Base-by-base conservation (phyloP, 2,888 invertebrate genomes). In the Brenthis ino region DNA sequence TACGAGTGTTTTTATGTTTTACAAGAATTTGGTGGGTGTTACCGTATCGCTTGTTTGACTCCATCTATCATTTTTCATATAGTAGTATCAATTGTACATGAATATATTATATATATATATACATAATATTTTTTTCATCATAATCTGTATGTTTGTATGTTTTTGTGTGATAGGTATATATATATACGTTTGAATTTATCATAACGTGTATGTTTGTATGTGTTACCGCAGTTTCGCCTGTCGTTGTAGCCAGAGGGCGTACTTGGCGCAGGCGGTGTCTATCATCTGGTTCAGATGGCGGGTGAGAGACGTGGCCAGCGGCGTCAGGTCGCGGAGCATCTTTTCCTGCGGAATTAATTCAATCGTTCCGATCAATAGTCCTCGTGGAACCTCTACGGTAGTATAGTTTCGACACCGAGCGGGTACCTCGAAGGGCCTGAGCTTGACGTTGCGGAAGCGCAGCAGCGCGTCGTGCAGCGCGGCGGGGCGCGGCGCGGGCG, bases 401-500 rank as follows among this genome's bases (percentile, higher is more conserved):
- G 14, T 20, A 20, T 1, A 20, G 20, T 20, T 20, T 20, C 20
- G 20, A 20, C 20, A 1, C 1, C 20, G n/a, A n/a, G n/a, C n/a
- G n/a, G n/a, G n/a, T 80, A 96, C 97, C 94, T 97, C 97, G 82
- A 97, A 97, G 13, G 96, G 96, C 86, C 96, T 95, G 64, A 99
- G 88, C 88, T 97, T 98, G 33, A 96, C 96, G 81, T 95, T 95
- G 85, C 98, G 96, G 87, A 98, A 99, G 82, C 97, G 94, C 76
- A 97, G 96, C 75, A 99, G 86, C 1, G 98, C 98, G 77, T 97
- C 96, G 77, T 98, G 97, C 96, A 98, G 98, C 82, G 96, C 95
- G n/a, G 96, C 93, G 1, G 97, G 95, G 85, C 97, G 95, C 93
- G 1, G 97, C 95, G 86, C 97, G 95, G 28, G 96, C 57, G 6